These are phyloP conservation scores for Hemiscyllium ocellatum DNA, from an alignment of 2,113 vertebrate species.

Conservation along the genomic window DNA sequence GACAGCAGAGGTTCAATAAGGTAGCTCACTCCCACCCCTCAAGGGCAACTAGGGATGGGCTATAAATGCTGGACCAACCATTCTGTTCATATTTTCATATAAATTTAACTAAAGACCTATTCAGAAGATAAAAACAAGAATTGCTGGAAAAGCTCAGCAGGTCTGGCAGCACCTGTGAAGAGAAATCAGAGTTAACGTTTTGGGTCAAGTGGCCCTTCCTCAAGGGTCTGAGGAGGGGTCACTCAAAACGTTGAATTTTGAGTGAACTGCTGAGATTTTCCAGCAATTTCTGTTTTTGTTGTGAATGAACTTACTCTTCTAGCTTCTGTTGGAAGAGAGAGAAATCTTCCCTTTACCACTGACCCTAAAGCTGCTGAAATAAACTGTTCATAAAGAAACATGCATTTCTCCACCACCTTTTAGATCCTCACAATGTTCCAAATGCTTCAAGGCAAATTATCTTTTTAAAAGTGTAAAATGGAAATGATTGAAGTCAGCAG, in stretches of 20 bases:
- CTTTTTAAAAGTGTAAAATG: background rate
- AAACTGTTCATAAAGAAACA: background rate
- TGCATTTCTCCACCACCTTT: background rate
- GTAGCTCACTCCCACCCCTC: background rate
- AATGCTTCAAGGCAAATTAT: background rate
- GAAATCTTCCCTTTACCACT: background rate
- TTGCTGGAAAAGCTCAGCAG: too few relatives aligned
- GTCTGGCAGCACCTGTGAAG: too few relatives aligned
- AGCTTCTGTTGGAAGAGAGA: background rate
- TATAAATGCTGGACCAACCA: background rate
- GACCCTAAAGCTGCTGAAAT: background rate
- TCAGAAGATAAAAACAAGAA: background rate
- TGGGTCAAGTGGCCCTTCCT: too few relatives aligned
- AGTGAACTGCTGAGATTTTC: too few relatives aligned
- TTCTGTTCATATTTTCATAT: too few relatives aligned
- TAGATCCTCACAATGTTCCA: background rate
- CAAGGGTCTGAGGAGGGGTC: too few relatives aligned
- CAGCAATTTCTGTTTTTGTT: too few relatives aligned
- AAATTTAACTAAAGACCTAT: background rate
- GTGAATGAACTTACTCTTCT: background rate
- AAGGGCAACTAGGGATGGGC: background rate
- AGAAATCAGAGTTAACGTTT: too few relatives aligned
- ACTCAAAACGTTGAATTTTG: too few relatives aligned
- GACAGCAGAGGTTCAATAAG: background rate
- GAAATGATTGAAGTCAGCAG: background rate